Percentiles rank a stretch among this genome's conserved stretches.
These are phyloP conservation scores for Bostrychus sinensis DNA, from an alignment of 2,113 vertebrate genomes.

Conservation along the genomic window DNA sequence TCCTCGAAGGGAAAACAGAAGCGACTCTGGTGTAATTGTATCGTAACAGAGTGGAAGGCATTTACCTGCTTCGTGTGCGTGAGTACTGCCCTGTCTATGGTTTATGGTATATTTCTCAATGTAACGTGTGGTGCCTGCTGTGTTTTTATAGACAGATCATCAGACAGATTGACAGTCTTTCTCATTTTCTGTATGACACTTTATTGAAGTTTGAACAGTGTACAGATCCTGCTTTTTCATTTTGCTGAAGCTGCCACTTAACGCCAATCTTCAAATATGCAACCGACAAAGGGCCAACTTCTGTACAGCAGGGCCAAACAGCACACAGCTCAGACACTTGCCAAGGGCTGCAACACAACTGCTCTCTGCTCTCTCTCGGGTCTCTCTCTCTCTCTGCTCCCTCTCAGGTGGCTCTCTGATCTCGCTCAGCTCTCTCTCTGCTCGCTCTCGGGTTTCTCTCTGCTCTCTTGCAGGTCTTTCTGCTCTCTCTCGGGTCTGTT, in stretches of 20 bases:
- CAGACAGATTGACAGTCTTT: not conserved
- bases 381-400: not conserved
- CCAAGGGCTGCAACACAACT: slow-evolving; percentile 61
- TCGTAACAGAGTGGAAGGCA: slow-evolving; percentile 54
- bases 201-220: slow-evolving; percentile 3
- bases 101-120: slow-evolving; percentile 39
- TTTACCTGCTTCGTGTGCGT: slow-evolving; percentile 49
- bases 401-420: slow-evolving; percentile 42
- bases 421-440: not conserved
- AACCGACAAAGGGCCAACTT: slow-evolving; percentile 57
- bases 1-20: slow-evolving; percentile 32
- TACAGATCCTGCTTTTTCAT: not conserved
- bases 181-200: not conserved
- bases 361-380: slow-evolving; percentile 51
- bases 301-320: slow-evolving; percentile 14
- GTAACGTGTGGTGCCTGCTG: slow-evolving; percentile 47
- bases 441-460: too few relatives aligned
- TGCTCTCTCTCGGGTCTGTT: too few relatives aligned
- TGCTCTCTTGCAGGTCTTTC: too few relatives aligned
- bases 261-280: slow-evolving; percentile 59
- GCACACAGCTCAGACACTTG: slow-evolving; percentile 2
- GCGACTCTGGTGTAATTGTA: too few relatives aligned
- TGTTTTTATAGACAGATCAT: slow-evolving; percentile 28
- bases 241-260: slow-evolving; percentile 28
- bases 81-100: slow-evolving; percentile 54